Base-by-base conservation (phyloP, 1,140 invertebrate genomes). In the Teleogryllus occipitalis region DNA sequence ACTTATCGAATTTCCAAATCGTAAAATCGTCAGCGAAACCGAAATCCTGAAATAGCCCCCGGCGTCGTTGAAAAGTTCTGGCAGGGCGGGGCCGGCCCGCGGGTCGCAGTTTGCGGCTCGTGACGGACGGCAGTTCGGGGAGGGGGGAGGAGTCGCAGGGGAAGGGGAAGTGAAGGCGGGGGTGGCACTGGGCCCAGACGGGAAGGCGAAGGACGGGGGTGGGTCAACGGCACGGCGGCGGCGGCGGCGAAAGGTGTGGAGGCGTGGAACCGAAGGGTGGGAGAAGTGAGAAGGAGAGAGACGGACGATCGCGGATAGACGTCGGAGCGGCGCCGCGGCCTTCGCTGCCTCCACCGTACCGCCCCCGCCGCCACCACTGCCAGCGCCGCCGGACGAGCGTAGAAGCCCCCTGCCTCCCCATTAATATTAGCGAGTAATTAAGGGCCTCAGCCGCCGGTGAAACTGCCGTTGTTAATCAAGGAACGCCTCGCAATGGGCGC, bases 401-500 rank as follows among this genome's bases (percentile, higher is more conserved):
- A 39, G 27, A 39, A 39, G 27, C 27, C 27, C 27, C 27, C 27
- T 39, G 27, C 27, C 27, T 39, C 10, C 54, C 54, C 54, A 65
- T 65, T 65, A 65, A 65, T 65, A 65, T 65, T 65, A 65, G 54
- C 54, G 54, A 65, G 54, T 65, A 65, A 65, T 65, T 65, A 65
- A 65, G 54, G 54, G 54, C 54, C 54, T 65, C 54, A 65, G 54
- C 54, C 54, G 18, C 54, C 54, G 54, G 54, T 65, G 54, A 65
- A 65, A 65, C 54, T 65, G 54, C 54, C 54, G 54, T 65, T 65
- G 54, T 65, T 65, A 65, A 65, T 65, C 54, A 65, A 65, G 54
- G 54, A 65, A 18, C 54, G 10, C 18, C 10, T 10, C 54, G 54
- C 54, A 65, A 65, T 65, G 54, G 54, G 54, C 54, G 54, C 54